phyloP scores from a whole-genome alignment of 2,888 invertebrate species.

The Hydraecia micacea region DNA sequence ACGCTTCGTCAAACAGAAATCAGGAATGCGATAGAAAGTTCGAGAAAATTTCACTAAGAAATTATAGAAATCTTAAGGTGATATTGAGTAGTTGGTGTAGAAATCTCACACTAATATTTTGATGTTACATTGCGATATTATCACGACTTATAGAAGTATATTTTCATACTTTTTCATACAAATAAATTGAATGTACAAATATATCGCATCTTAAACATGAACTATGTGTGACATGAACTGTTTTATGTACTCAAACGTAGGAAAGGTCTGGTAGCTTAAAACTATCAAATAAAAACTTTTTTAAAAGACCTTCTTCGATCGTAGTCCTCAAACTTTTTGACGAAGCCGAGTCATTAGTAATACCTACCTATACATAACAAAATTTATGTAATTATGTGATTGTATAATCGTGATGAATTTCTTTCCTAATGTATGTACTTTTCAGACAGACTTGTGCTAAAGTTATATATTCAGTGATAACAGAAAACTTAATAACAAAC shows the following conservation, averaged over 20 bases:
- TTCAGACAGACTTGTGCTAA: conserved; percentile 45
- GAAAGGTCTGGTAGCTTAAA: conserved; percentile 5
- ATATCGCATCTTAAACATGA: conserved; percentile 46
- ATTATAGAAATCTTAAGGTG: neutral
- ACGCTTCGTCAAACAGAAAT: conserved; percentile 70
- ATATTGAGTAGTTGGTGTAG: conserved; percentile 23
- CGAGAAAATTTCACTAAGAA: conserved; percentile 30
- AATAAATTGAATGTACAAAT: conserved; percentile 61
- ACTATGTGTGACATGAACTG: conserved; percentile 10
- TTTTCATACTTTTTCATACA: conserved; percentile 66
- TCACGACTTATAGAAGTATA: conserved; percentile 51
- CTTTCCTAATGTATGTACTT: conserved; percentile 57
- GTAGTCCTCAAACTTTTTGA: conserved; percentile 64
- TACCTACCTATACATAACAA: conserved; percentile 60
- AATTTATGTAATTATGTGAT: conserved; percentile 58
- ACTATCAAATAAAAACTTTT: conserved; percentile 11
- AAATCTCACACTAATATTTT: conserved; percentile 40
- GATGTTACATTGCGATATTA: conserved; percentile 47
- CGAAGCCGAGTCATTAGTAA: conserved; percentile 67
- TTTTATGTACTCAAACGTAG: conserved; percentile 2
- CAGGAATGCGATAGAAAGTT: conserved; percentile 62
- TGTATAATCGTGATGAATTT: conserved; percentile 62
- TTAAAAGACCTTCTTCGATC: conserved; percentile 12
- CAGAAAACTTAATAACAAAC: conserved; percentile 18
- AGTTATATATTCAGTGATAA: conserved; percentile 48